A percentile compares a stretch with the other conserved stretches of the same genome.
Evolutionary conservation across 2,888 invertebrate species (phyloP).

Genomic region (Sepioteuthis lessoniana): DNA sequence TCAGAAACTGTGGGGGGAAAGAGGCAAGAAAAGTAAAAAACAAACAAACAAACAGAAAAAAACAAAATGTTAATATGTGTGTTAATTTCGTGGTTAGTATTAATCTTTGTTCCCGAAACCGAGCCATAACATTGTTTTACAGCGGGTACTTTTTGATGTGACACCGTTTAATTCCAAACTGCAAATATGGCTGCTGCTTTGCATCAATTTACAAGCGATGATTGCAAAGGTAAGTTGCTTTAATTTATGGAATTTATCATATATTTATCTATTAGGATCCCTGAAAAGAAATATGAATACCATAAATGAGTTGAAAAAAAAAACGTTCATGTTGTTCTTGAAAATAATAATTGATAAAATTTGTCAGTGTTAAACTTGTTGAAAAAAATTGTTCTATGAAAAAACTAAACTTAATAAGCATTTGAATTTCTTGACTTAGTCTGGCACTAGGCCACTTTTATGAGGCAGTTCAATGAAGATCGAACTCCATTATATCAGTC

Average conservation of each 20-base stretch:
- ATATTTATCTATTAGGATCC: too few relatives aligned
- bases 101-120: too few relatives aligned
- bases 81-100: too few relatives aligned
- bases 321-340: neutral
- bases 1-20: too few relatives aligned
- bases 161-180: neutral
- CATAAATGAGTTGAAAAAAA: neutral
- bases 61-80: too few relatives aligned
- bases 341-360: neutral
- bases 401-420: too few relatives aligned
- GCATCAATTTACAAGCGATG: conserved; percentile 64
- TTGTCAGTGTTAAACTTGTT: neutral
- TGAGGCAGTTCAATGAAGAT: neutral
- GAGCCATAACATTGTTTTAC: too few relatives aligned
- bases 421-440: neutral
- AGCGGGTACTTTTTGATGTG: neutral
- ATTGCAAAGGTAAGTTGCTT: conserved; percentile 62
- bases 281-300: neutral
- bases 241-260: neutral
- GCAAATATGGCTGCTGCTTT: conserved; percentile 62
- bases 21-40: too few relatives aligned
- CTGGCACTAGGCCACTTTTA: neutral
- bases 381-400: too few relatives aligned
- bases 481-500: too few relatives aligned
- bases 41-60: too few relatives aligned